phyloP scores from a whole-genome alignment of 2,113 vertebrate species.

The Hoplias malabaricus region DNA sequence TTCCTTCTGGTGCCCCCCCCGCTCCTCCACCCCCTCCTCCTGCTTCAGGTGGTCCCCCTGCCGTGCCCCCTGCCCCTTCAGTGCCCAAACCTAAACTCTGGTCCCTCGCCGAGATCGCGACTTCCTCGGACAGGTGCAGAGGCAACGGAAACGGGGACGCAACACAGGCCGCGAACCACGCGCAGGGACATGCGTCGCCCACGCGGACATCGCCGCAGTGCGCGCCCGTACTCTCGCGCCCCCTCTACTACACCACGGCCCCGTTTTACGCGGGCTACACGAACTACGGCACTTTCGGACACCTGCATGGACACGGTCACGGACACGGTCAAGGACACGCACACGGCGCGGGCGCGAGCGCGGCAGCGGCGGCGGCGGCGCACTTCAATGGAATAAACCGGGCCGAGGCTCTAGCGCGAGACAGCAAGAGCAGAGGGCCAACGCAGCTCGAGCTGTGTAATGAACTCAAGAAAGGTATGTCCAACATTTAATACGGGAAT shows the following conservation, averaged over 20 bases:
- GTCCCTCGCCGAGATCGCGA: constrained; percentile 95
- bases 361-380: constrained; percentile 54
- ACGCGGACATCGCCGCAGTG: constrained; percentile 88
- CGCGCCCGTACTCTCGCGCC: constrained; percentile 86
- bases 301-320: constrained; percentile 84
- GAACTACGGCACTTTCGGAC: constrained; percentile 97
- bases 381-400: constrained; percentile 99
- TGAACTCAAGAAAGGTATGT: constrained; percentile 99
- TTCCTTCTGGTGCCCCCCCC: constrained; percentile 50
- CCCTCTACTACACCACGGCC: constrained; percentile 95
- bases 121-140: constrained; percentile 92
- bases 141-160: constrained; percentile 73
- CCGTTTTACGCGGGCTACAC: constrained; percentile 97
- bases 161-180: constrained; percentile 68
- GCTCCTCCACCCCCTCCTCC: not conserved
- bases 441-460: constrained; percentile 96
- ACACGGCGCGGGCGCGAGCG: constrained; percentile 73
- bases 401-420: constrained; percentile 93
- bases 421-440: constrained; percentile 91
- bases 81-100: constrained; percentile 93
- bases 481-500: constrained; percentile 93
- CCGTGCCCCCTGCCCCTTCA: constrained; percentile 61
- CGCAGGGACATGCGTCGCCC: constrained; percentile 75
- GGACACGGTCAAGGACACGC: constrained; percentile 83
- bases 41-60: not conserved